These are phyloP conservation scores for Drosophila melanogaster DNA, from an alignment of 1,140 invertebrate genomes.

Conservation along the genomic window Release_6_plus_ISO1_MT NT_037436.4:6643501-6644000, in stretches of 20 bases:
- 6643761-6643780: conserved; percentile 63
- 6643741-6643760: conserved; percentile 48
- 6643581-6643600: conserved; percentile 21
- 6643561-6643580: conserved; percentile 30
- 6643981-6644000: neutral
- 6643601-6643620: conserved; percentile 35
- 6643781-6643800: conserved; percentile 79
- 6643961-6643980: neutral
- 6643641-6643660: conserved; percentile 82
- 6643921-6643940: too few relatives aligned
- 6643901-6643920: too few relatives aligned
- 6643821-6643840: conserved; percentile 56
- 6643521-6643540: conserved; percentile 39
- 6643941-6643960: neutral
- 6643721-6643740: conserved; percentile 19
- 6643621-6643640: conserved; percentile 76
- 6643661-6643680: conserved; percentile 63
- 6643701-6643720: conserved; percentile 50
- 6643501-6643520: conserved; percentile 71
- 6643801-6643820: conserved; percentile 61
- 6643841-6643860: conserved; percentile 31
- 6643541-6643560: conserved; percentile 15
- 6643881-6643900: too few relatives aligned
- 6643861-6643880: conserved; percentile 2
- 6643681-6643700: conserved; percentile 39